Evolutionary conservation across 2,113 vertebrate genomes (phyloP).

Genomic region (Gasterosteus nipponicus): DNA sequence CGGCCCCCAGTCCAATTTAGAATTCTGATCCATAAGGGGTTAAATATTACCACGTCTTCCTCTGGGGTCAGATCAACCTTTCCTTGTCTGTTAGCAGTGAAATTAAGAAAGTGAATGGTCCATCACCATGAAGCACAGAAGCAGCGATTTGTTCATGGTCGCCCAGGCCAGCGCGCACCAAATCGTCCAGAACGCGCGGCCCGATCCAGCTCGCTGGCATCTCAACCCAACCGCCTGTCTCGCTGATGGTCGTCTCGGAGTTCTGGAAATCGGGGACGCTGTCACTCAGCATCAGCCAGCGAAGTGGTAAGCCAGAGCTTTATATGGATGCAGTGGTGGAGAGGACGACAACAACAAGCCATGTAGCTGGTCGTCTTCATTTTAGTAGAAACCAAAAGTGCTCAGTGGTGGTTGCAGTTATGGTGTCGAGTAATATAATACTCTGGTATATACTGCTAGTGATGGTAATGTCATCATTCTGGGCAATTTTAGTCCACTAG

Average conservation of each 20-base stretch:
- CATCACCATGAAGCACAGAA: conserved; percentile 32
- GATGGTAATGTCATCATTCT: neutral
- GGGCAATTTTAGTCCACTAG: neutral
- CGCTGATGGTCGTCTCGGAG: conserved; percentile 27
- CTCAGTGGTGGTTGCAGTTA: neutral
- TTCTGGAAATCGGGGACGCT: conserved; percentile 64
- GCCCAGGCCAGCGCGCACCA: conserved; percentile 23
- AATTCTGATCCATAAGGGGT: neutral
- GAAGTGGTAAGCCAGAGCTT: conserved; percentile 53
- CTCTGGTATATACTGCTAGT: neutral
- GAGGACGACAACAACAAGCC: conserved; percentile 31
- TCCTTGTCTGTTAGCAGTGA: conserved; percentile 41
- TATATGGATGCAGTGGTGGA: conserved; percentile 49
- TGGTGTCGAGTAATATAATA: neutral
- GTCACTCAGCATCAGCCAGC: conserved; percentile 62
- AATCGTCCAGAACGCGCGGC: conserved; percentile 53
- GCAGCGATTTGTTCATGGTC: conserved; percentile 47
- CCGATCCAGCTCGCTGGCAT: conserved; percentile 56
- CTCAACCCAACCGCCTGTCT: conserved; percentile 31
- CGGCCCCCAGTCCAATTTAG: conserved; percentile 16
- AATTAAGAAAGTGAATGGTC: conserved; percentile 55
- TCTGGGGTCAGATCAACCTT: conserved; percentile 8
- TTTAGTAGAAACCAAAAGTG: conserved; percentile 36
- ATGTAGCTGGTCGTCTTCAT: conserved; percentile 23
- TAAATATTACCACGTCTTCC: conserved; percentile 23